Base-by-base conservation (phyloP, 1,140 invertebrate species). In the Ceratina australensis region DNA sequence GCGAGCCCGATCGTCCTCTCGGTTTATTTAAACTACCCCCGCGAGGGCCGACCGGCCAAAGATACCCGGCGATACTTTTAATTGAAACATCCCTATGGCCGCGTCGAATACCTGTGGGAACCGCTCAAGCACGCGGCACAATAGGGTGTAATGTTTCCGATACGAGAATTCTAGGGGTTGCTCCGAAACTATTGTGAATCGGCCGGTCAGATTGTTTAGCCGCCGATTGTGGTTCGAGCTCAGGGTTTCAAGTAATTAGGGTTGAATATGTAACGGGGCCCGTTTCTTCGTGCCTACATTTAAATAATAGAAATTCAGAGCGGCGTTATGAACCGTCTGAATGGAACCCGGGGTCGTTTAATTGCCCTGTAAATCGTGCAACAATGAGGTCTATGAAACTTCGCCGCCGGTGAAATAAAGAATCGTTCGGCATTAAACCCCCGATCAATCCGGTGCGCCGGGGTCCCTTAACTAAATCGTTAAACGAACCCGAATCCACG, bases 81-180 rank as follows among this genome's bases (percentile, higher is more conserved):
- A 75, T 75, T 68, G 54, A 59, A 67, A 75, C 18, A 2, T 59
- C 56, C 49, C 56, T 49, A 28, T n/a, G 26, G 49, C 12, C 5
- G 15, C 1, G 2, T 2, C 33, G 56, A 22, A 60, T 33, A 8
- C 13, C 10, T 20, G 18, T 42, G 52, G 52, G 42, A 22, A 22
- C 54, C 47, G 33, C 16, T 71, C 12, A 47, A 47, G 22, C 49
- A 50, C 15, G n/a, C 26, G 52, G 64, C 28, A 33, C 18, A 22
- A 61, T 28, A 13, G 8, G 54, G 63, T 57, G 64, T 66, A 66
- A 57, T 5, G 63, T 28, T 54, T 42, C 50, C 24, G 20, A 56
- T 47, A 47, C 47, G 63, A 57, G 22, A 67, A 28, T 67, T 47
- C 33, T 57, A 12, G 54, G 2, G n/a, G 47, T 24, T 28, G 22